Base-by-base conservation (phyloP, 1,140 invertebrate genomes). In the Holcopasites calliopsidis region DNA sequence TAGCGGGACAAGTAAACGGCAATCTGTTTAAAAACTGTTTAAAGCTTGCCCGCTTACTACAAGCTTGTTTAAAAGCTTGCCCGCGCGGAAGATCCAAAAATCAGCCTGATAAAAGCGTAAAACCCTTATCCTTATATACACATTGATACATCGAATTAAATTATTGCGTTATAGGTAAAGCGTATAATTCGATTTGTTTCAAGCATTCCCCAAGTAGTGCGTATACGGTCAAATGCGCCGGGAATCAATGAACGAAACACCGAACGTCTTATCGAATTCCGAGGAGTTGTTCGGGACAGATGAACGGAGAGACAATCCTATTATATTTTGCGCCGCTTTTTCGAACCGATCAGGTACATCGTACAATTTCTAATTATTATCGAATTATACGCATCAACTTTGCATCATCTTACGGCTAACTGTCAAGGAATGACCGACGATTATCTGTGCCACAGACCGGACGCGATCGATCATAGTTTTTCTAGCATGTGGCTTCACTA, bases 401-500 rank as follows among this genome's bases (percentile, higher is more conserved):
- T 3, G 23, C n/a, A 64, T 26, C 21, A 47, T 4, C 21, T 38
- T 55, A 66, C 11, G 8, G 11, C 42, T 58, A 69, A 42, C 6
- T 75, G 33, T 58, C 54, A 26, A 75, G 73, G 73, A 75, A 75
- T 75, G 73, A 44, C 64, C 69, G 38, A 58, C 33, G 35, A 60
- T 60, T 69, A 69, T 69, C 73, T n/a, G 58, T 35, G 54, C 58
- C 73, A 60, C 38, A 60, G 64, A 50, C 72, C n/a, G 11, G 8
- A 10, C 33, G 42, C n/a, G 23, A 18, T 66, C 50, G 54, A 54
- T 16, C n/a, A n/a, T n/a, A n/a, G n/a, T n/a, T n/a, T 2, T 44
- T 33, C 35, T n/a, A 64, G 65, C 1, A 73, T 47, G 44, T 11
- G n/a, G 5, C n/a, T 18, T 8, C 13, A 3, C 8, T 10, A 47